phyloP scores from a whole-genome alignment of 2,888 invertebrate genomes.

The Lithosia quadra region DNA sequence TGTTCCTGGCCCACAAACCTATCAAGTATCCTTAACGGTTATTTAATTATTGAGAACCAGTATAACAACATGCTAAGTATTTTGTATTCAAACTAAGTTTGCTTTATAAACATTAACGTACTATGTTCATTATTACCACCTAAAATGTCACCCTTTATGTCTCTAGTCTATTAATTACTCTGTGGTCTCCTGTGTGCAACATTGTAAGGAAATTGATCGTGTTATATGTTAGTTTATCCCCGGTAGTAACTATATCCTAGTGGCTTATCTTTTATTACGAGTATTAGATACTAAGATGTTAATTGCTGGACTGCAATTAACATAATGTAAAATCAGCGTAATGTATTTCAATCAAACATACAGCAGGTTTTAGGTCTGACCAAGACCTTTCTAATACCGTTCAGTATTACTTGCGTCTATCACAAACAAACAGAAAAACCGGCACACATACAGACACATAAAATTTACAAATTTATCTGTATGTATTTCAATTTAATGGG shows the following conservation, averaged over 20 bases:
- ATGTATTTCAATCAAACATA: no score
- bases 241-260: no score
- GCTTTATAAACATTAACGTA: background rate
- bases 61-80: background rate
- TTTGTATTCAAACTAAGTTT: background rate
- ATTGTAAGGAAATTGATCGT: background rate
- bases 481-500: no score
- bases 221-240: no score
- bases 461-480: no score
- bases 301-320: background rate
- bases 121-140: background rate
- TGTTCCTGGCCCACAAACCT: background rate
- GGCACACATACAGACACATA: no score
- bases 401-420: no score
- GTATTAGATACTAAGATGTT: background rate
- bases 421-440: no score
- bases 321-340: no score
- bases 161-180: no score
- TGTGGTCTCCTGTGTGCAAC: conserved; percentile 5
- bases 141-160: background rate
- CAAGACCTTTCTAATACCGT: no score
- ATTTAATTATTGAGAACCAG: background rate
- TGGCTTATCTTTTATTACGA: background rate
- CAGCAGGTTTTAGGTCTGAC: no score
- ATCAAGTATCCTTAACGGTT: background rate